Base-by-base conservation (phyloP, 1,140 invertebrate species). In the Drosophila mauritiana region DNA sequence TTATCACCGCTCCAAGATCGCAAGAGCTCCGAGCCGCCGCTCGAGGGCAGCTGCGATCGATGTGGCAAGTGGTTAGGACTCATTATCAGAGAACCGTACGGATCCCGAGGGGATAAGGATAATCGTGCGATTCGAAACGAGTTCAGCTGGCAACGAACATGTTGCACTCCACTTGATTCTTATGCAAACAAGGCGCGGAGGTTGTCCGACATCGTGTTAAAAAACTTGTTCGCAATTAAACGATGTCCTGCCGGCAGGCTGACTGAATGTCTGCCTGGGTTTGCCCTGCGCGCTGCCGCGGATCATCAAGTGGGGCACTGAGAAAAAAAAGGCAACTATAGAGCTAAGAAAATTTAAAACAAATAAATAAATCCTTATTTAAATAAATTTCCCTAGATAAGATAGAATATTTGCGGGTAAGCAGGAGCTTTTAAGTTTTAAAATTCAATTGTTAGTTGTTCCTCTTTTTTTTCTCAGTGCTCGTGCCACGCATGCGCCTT, bases 141-240 rank as follows among this genome's bases (percentile, higher is more conserved):
- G 64, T 78, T 72, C 74, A 58, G 68, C 55, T 79, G 56, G 75
- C 80, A 75, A 80, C 72, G 63, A 73, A 80, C 72, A 67, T 73
- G 72, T 80, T 69, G 77, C 64, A 51, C 53, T 54, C 64, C 64
- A 77, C 62, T 77, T 76, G 64, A 78, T 78, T 61, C 80, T 84
- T 90, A 81, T 89, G 86, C 85, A 90, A 90, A 90, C 85, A 85
- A 84, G 74, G 20, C 42, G 59, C 55, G 65, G 53, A 63, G 75
- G 79, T 90, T 82, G 85, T 90, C 78, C 80, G 70, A 91, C 90
- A 90, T 91, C 90, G 90, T 91, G 90, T 91, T 91, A 91, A 91
- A 91, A 91, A 91, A 91, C 90, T 91, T 91, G 90, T 91, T 91
- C 83, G 90, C 90, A 91, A 91, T 91, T 91, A 91, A 91, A 91